These are phyloP conservation scores for Centropyge bicolor DNA, from an alignment of 2,797 vertebrate genomes.

Conservation along the genomic window DNA sequence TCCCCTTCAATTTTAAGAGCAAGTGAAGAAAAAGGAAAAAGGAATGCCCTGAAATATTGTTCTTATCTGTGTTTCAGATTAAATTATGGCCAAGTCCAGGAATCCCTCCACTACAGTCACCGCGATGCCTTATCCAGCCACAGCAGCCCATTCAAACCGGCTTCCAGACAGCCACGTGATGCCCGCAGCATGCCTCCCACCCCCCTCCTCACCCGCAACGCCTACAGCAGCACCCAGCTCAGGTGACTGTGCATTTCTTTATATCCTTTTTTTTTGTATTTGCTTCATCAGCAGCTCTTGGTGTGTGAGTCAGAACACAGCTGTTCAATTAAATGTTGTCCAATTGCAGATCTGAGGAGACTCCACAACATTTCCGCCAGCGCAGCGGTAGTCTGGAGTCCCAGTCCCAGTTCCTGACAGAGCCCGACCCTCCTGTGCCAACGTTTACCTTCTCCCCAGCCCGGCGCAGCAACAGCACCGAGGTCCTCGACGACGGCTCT, in stretches of 20 bases:
- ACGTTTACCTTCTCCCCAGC: conserved; percentile 81
- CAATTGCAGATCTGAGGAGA: conserved; percentile 85
- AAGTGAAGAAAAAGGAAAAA: conserved; percentile 34
- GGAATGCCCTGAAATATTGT: conserved; percentile 51
- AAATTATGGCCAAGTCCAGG: conserved; percentile 77
- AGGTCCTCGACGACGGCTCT: conserved; percentile 94
- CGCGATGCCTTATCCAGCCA: conserved; percentile 88
- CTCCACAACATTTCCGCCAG: conserved; percentile 89
- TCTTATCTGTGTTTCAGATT: conserved; percentile 80
- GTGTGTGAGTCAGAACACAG: background rate
- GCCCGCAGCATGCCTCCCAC: conserved; percentile 96
- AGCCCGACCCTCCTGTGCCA: conserved; percentile 80
- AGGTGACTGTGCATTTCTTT: conserved; percentile 79
- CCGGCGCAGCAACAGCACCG: conserved; percentile 95
- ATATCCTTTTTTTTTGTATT: too few species aligned
- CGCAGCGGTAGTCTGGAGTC: conserved; percentile 96
- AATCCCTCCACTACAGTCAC: conserved; percentile 68
- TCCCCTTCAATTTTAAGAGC: conserved; percentile 15
- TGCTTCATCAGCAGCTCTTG: background rate
- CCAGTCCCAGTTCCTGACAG: conserved; percentile 88
- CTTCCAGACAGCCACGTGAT: conserved; percentile 87
- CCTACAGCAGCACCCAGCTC: conserved; percentile 95
- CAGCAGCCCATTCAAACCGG: conserved; percentile 89
- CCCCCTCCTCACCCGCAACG: conserved; percentile 93
- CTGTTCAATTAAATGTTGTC: background rate